Percentiles rank a stretch among this genome's conserved stretches.
Evolutionary conservation across 2,888 invertebrate species (phyloP).

Genomic region (Fragum sueziense): DNA sequence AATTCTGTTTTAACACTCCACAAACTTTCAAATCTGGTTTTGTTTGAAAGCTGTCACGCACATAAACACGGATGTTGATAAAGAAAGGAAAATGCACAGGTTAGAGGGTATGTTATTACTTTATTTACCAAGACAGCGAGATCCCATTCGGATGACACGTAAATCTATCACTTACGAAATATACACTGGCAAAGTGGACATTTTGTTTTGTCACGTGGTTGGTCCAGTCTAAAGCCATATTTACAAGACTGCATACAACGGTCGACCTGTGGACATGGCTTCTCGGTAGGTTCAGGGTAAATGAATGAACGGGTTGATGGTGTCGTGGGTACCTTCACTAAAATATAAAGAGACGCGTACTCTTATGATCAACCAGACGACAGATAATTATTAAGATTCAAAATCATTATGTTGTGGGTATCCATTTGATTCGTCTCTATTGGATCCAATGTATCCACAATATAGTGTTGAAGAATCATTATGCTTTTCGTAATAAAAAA

Average conservation of each 20-base stretch:
- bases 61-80: not conserved
- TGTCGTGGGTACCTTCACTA: not conserved
- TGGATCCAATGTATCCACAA: too few relatives aligned
- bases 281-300: not conserved
- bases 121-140: not conserved
- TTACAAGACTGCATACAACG: conserved; percentile 17
- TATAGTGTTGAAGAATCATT: too few relatives aligned
- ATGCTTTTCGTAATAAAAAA: too few relatives aligned
- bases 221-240: conserved; percentile 24
- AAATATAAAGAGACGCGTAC: too few relatives aligned
- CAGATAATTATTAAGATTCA: too few relatives aligned
- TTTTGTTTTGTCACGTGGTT: not conserved
- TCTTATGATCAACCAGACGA: too few relatives aligned
- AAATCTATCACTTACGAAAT: conserved; percentile 7
- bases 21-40: not conserved
- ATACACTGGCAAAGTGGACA: conserved; percentile 29
- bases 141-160: not conserved
- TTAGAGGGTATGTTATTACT: not conserved
- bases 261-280: conserved; percentile 2
- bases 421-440: too few relatives aligned
- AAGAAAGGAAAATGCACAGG: not conserved
- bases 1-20: too few relatives aligned
- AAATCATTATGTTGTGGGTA: too few relatives aligned
- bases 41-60: not conserved
- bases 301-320: not conserved